Percentiles rank a stretch among this genome's conserved stretches.
Evolutionary conservation across 2,113 vertebrate genomes (phyloP).

Genomic region (Atractosteus spatula): DNA sequence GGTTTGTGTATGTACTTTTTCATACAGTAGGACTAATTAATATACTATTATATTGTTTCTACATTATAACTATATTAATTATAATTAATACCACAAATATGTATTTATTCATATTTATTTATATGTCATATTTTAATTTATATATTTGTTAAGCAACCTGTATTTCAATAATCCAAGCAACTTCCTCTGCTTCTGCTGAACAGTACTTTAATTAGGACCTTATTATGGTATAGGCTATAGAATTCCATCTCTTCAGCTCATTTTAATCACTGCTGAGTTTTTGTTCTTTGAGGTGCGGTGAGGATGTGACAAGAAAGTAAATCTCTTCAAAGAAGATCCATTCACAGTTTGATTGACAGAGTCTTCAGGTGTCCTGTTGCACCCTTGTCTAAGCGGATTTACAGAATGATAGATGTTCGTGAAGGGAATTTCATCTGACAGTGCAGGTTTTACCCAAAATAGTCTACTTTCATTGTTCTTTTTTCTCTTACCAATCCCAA

Average conservation of each 20-base stretch:
- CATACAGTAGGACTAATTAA: too few relatives aligned
- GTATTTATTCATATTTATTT: too few relatives aligned
- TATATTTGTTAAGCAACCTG: too few relatives aligned
- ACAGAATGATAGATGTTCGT: slow-evolving; percentile 36
- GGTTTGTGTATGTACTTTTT: too few relatives aligned
- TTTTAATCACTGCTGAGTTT: slow-evolving; percentile 19
- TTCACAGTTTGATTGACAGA: slow-evolving; percentile 48
- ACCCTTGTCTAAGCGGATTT: slow-evolving; percentile 49
- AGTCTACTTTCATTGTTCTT: neutral
- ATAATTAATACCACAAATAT: too few relatives aligned
- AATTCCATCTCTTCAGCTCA: neutral
- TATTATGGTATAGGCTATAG: neutral
- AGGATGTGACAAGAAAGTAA: slow-evolving; percentile 58
- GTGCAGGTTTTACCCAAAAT: slow-evolving; percentile 20
- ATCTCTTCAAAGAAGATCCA: slow-evolving; percentile 38
- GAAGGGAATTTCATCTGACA: slow-evolving; percentile 35
- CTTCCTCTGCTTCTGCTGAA: neutral
- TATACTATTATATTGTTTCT: too few relatives aligned
- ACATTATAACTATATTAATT: too few relatives aligned
- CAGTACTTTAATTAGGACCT: neutral
- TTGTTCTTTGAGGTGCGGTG: slow-evolving; percentile 38
- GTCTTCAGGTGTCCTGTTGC: slow-evolving; percentile 37
- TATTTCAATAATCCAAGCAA: slow-evolving; percentile 6
- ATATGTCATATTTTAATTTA: too few relatives aligned
- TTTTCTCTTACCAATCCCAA: slow-evolving; percentile 11